Percentiles rank a stretch among this genome's conserved stretches.
These are phyloP conservation scores for Teleogryllus oceanicus DNA, from an alignment of 2,888 invertebrate species.

Conservation along the genomic window DNA sequence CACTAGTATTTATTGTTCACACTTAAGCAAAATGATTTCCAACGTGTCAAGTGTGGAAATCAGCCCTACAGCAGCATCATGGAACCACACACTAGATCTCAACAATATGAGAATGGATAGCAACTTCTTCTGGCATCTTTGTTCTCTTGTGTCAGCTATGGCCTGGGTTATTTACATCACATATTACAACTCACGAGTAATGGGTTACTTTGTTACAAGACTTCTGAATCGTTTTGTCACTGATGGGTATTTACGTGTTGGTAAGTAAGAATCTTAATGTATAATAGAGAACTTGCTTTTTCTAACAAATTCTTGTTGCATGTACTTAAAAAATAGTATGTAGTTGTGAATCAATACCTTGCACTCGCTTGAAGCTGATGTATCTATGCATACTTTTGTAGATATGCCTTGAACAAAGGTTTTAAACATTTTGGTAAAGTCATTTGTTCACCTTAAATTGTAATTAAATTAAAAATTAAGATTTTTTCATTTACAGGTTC, in stretches of 20 bases:
- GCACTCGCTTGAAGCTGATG: neutral
- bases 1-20: no score
- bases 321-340: no score
- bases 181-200: slow-evolving; percentile 89
- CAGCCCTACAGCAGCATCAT: slow-evolving; percentile 25
- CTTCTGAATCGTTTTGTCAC: slow-evolving; percentile 79
- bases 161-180: slow-evolving; percentile 92
- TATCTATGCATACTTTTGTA: neutral
- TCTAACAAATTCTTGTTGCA: no score
- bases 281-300: neutral
- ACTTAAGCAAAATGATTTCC: neutral
- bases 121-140: slow-evolving; percentile 71
- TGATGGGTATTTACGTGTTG: slow-evolving; percentile 85
- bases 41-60: neutral
- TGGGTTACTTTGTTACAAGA: slow-evolving; percentile 86
- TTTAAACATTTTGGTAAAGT: neutral
- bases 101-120: slow-evolving; percentile 75
- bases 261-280: slow-evolving; percentile 50
- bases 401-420: neutral
- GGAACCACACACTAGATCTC: slow-evolving; percentile 28
- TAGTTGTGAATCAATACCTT: neutral
- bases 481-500: slow-evolving; percentile 66
- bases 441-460: neutral
- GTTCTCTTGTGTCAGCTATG: slow-evolving; percentile 77
- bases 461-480: neutral